Percentiles rank a stretch among this genome's conserved stretches.
Evolutionary conservation across 2,113 vertebrate genomes (phyloP).

Genomic region (Seriola aureovittata): DNA sequence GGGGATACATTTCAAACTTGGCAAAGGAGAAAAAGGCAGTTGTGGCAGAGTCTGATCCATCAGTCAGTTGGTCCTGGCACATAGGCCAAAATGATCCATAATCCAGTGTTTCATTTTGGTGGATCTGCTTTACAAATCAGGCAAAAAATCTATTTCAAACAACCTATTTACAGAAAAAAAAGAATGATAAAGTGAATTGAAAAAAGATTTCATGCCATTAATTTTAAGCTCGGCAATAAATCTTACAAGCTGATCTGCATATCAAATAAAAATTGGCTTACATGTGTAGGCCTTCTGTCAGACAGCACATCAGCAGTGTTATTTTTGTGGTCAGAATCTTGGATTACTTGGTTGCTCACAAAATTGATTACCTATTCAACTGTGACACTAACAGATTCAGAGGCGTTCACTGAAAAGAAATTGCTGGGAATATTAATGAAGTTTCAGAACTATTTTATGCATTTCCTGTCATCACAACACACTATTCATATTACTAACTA

Average conservation of each 20-base stretch:
- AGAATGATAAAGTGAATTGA: not conserved
- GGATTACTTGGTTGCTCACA: conserved; percentile 8
- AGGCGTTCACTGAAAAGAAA: conserved; percentile 1
- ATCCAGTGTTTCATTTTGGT: conserved; percentile 15
- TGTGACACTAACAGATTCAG: conserved; percentile 17
- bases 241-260: conserved; percentile 50
- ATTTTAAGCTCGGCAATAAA: conserved; percentile 36
- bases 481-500: conserved; percentile 32
- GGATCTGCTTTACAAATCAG: conserved; percentile 38
- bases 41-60: conserved; percentile 18
- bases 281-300: conserved; percentile 40
- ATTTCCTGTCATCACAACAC: conserved; percentile 34
- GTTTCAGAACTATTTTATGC: conserved; percentile 35
- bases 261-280: conserved; percentile 43
- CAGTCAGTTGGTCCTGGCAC: conserved; percentile 33
- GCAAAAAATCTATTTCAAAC: conserved; percentile 32
- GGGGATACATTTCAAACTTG: conserved; percentile 30
- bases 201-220: conserved; percentile 43
- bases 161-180: not conserved
- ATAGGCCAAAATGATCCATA: conserved; percentile 12
- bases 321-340: conserved; percentile 37
- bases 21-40: conserved; percentile 25
- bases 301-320: conserved; percentile 37
- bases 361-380: conserved; percentile 38
- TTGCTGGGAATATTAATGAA: conserved; percentile 33